Base-by-base conservation (phyloP, 2,888 invertebrate species). In the Brachyptera putata region DNA sequence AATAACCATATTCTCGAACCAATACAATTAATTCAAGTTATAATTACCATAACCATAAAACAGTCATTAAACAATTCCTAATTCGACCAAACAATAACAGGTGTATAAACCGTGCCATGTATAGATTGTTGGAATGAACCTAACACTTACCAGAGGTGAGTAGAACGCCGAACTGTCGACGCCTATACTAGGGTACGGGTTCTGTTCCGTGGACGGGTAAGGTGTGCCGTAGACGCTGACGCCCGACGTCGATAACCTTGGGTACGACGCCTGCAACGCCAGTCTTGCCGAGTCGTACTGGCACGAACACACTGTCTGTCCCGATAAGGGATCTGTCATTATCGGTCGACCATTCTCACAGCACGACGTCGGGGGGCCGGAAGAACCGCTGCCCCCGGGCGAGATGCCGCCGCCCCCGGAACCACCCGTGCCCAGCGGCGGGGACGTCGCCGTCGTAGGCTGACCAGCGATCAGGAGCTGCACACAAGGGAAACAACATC, bases 141-240 rank as follows among this genome's bases (percentile, higher is more conserved):
- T n/a, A n/a, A n/a, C 11, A 87, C 94, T 87, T 83, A 95, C 95
- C 88, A 95, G 76, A 68, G 95, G 93, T 65, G 94, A 91, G 78
- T 95, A 95, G 79, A 95, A 95, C 60, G 95, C 94, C 55, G 95
- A 94, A 72, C 93, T 93, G 74, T 94, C 94, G 70, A 91, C 89
- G 62, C 91, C 91, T 77, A 94, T 93, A 76, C 91, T 91, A 53
- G 92, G 92, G 73, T 94, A 94, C 41, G 93, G 92, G 73, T 91
- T 91, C 77, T 94, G 94, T 74, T 94, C 94, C 62, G 90, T 89
- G 67, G 91, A 90, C 58, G 91, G 91, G 76, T 93, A 92, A 14
- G 93, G 91, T 57, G 91, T 82, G 64, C 91, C 90, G 75, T 93
- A 92, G 68, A 91, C 88, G 56, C 86, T 84, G 57, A 87, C 86